Percentiles rank a stretch among this genome's conserved stretches.
phyloP scores from a whole-genome alignment of 2,113 vertebrate genomes.

The Zosterops borbonicus region DNA sequence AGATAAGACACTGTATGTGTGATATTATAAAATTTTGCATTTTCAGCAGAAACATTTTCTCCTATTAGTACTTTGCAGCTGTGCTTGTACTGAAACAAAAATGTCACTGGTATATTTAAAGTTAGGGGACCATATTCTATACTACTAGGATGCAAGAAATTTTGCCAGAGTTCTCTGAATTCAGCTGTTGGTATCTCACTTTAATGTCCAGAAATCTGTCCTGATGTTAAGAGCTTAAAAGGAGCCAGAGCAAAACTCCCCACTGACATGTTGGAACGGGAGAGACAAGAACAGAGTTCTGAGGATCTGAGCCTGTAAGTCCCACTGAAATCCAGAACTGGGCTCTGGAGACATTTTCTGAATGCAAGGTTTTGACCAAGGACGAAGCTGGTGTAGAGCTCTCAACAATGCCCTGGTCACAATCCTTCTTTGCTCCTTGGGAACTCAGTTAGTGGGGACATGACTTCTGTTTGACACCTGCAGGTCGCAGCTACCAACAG shows the following conservation, averaged over 20 bases:
- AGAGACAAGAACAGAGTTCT: not conserved
- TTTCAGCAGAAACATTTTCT: not conserved
- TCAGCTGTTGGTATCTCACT: not conserved
- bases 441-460: not conserved
- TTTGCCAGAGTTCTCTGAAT: not conserved
- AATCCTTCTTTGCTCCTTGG: not conserved
- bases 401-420: not conserved
- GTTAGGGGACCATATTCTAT: not conserved
- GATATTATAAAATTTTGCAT: not conserved
- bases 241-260: not conserved
- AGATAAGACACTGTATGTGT: not conserved
- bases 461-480: fast-evolving
- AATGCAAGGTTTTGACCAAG: not conserved
- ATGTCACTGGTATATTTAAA: not conserved
- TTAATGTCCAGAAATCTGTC: not conserved
- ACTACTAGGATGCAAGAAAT: not conserved
- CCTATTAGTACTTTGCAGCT: not conserved
- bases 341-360: not conserved
- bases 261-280: not conserved
- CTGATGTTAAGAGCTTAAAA: not conserved
- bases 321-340: not conserved
- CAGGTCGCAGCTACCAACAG: not conserved
- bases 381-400: not conserved
- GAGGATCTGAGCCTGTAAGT: not conserved
- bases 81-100: not conserved